These are phyloP conservation scores for Anoplopoma fimbria DNA, from an alignment of 2,113 vertebrate genomes.

Conservation along the genomic window DNA sequence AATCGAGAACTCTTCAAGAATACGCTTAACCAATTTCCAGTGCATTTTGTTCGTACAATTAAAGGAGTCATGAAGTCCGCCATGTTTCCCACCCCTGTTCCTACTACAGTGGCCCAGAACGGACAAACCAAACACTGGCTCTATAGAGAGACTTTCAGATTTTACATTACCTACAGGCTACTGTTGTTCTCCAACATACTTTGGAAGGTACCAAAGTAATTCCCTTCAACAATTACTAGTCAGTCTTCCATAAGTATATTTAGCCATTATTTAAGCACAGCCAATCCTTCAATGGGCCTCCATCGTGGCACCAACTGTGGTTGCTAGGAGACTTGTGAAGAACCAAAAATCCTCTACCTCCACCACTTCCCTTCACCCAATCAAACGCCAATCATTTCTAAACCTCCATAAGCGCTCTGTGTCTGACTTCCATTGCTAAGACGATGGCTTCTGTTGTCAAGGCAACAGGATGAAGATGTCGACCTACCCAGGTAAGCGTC, in stretches of 20 bases:
- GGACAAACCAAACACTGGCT: no score
- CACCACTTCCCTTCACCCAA: background rate
- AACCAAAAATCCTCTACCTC: background rate
- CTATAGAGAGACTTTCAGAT: no score
- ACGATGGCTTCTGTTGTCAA: conserved; percentile 25
- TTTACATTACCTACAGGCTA: no score
- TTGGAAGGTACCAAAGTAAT: background rate
- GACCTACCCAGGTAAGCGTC: conserved; percentile 9
- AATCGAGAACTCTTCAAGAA: no score
- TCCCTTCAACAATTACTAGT: background rate
- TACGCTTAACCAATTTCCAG: no score
- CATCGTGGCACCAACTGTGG: conserved; percentile 1
- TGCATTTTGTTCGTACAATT: no score
- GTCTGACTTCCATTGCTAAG: conserved; percentile 13
- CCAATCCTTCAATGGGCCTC: background rate
- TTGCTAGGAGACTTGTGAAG: conserved; percentile 26
- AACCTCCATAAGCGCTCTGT: background rate
- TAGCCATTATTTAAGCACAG: background rate
- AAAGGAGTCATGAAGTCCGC: no score
- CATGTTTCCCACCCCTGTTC: no score
- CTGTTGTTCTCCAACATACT: background rate
- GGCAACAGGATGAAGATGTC: conserved; percentile 31
- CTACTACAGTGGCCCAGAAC: no score
- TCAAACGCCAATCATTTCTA: conserved; percentile 19
- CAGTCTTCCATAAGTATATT: background rate